Conservation (phyloP, 2,888 invertebrate genomes). For the Andrena marginata region DNA sequence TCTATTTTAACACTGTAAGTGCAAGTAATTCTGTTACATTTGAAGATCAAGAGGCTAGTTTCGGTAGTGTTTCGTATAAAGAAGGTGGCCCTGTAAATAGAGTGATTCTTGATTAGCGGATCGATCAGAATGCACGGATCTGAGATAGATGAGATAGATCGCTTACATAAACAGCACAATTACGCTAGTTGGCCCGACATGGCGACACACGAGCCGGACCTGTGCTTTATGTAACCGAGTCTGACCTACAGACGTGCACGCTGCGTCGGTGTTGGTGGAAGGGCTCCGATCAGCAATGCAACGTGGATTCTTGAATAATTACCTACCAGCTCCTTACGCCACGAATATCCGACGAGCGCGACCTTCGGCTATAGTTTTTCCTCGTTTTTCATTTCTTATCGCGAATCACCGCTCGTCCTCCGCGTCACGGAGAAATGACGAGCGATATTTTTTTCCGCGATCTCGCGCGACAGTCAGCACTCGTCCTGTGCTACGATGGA, state of each 20-base stretch:
- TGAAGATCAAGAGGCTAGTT: background rate
- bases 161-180: slow-evolving; percentile 46
- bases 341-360: background rate
- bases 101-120: background rate
- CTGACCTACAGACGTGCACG: slow-evolving; percentile 36
- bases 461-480: background rate
- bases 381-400: background rate
- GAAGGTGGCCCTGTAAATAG: background rate
- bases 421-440: background rate
- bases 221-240: slow-evolving; percentile 59
- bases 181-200: slow-evolving; percentile 11
- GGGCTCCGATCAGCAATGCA: slow-evolving; percentile 25
- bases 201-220: slow-evolving; percentile 35
- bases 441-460: background rate
- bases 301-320: slow-evolving; percentile 39
- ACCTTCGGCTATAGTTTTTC: background rate
- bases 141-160: background rate
- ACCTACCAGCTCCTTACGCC: slow-evolving; percentile 11
- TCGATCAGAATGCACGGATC: background rate
- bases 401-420: background rate
- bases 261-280: slow-evolving; percentile 16
- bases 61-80: background rate
- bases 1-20: slow-evolving; percentile 8
- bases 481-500: background rate
- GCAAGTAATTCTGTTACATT: slow-evolving; percentile 24